Evolutionary conservation across 2,888 invertebrate genomes (phyloP).

Genomic region (Yponomeuta cagnagella): DNA sequence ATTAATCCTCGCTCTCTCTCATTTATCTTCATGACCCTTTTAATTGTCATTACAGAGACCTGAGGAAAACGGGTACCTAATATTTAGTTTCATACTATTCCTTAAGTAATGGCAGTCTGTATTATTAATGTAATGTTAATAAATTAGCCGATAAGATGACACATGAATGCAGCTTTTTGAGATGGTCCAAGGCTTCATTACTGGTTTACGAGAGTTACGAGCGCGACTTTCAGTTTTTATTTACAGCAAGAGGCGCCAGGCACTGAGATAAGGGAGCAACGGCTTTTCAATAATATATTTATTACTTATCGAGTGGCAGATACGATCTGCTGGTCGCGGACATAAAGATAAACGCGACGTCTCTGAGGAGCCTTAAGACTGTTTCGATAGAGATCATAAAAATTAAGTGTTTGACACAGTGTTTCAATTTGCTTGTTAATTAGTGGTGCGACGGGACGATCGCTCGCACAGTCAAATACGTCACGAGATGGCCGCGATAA

Average conservation of each 20-base stretch:
- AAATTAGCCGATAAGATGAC: not conserved
- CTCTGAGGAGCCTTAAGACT: conserved; percentile 31
- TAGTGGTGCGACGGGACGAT: conserved; percentile 28
- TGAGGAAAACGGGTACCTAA: not conserved
- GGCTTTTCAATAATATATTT: conserved; percentile 51
- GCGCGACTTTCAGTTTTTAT: conserved; percentile 29
- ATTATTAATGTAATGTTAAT: not conserved
- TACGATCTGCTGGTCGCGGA: conserved; percentile 50
- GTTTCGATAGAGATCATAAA: conserved; percentile 55
- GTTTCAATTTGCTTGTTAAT: conserved; percentile 64
- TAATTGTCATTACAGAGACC: not conserved
- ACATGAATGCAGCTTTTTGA: not conserved
- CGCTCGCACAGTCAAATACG: conserved; percentile 11
- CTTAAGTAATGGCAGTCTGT: not conserved
- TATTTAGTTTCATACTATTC: not conserved
- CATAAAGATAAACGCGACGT: conserved; percentile 44
- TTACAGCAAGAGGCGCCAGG: conserved; percentile 29
- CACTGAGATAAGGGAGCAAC: conserved; percentile 35
- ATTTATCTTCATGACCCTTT: conserved; percentile 4
- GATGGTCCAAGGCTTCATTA: conserved; percentile 13
- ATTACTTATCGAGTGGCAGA: conserved; percentile 44
- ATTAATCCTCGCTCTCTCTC: conserved; percentile 25
- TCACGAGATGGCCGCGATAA: conserved; percentile 14
- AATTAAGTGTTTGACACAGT: conserved; percentile 57
- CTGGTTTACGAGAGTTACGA: conserved; percentile 28